Evolutionary conservation across 2,113 vertebrate species (phyloP), one percentile per base, ranked within the genome.

Genomic region (Coryphaenoides rupestris): DNA sequence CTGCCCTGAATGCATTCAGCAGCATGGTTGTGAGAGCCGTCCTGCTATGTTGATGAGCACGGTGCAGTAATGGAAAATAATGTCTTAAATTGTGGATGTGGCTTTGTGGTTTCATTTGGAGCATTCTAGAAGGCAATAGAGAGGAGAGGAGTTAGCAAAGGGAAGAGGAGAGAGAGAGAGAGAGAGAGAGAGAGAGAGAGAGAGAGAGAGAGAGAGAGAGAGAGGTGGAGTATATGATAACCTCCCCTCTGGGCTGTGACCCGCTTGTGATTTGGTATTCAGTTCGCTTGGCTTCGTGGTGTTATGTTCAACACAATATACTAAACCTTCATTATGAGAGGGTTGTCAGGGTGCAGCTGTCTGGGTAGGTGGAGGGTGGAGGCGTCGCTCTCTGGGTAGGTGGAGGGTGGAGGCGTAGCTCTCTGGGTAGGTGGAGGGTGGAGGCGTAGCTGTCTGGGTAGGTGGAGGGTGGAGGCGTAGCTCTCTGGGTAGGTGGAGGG

Each of bases 241-340:
- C 21, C 4, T 15, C 15, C 4, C 74, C 87, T 88, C 86, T n/a
- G n/a, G n/a, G n/a, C n/a, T n/a, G n/a, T n/a, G n/a, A n/a, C 89
- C 78, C 50, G 82, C 87, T 76, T 80, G 73, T 89, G 90, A 92
- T 84, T n/a, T 91, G 92, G 90, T 91, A 90, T 84, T 49, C 84
- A 76, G 87, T 88, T 80, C 66, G 70, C 68, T 76, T 84, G 87
- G 86, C 83, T 93, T 87, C 91, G 89, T n/a, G n/a, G n/a, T n/a
- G n/a, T n/a, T n/a, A 93, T 91, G 93, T 89, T 84, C 84, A 90
- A 88, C 83, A 88, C 87, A 87, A 90, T 90, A 81, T 93, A 90
- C 89, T 12, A 69, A 90, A 85, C 78, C 86, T 69, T 94, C 93
- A 93, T 93, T 89, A 92, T 90, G 88, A 40, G 13, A 2, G 33